These are phyloP conservation scores for Cottoperca gobio DNA, from an alignment of 2,797 vertebrate species.

Conservation along the genomic window DNA sequence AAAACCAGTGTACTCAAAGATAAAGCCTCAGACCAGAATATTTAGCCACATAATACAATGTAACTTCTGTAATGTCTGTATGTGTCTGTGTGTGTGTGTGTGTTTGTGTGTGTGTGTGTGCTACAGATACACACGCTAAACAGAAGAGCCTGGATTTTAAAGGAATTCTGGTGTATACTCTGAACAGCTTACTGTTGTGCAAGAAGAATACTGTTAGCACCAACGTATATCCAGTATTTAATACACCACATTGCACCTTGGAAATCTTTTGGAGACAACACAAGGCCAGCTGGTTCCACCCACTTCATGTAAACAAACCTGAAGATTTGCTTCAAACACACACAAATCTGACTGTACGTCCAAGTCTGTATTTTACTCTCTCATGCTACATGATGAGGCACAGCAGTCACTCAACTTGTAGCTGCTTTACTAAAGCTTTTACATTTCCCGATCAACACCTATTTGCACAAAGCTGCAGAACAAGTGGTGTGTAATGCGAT, in stretches of 20 bases:
- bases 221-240: background rate
- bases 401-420: background rate
- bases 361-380: background rate
- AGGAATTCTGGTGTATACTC: background rate
- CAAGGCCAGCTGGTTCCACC: slow-evolving; percentile 38
- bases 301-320: slow-evolving; percentile 9
- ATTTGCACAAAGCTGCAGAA: background rate
- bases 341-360: background rate
- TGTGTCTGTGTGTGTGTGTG: background rate
- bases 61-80: background rate
- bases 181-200: slow-evolving; percentile 13
- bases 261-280: slow-evolving; percentile 27
- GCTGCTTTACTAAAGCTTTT: background rate
- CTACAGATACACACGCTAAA: background rate
- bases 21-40: slow-evolving; percentile 15
- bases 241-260: slow-evolving; percentile 1
- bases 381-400: background rate
- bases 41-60: slow-evolving; percentile 13
- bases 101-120: background rate
- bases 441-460: background rate
- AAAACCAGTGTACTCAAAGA: slow-evolving; percentile 25
- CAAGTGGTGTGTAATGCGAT: background rate
- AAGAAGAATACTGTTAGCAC: background rate
- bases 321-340: background rate
- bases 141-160: background rate